These are phyloP conservation scores for Semaprochilodus insignis DNA, from an alignment of 2,797 vertebrate species.

Conservation along the genomic window DNA sequence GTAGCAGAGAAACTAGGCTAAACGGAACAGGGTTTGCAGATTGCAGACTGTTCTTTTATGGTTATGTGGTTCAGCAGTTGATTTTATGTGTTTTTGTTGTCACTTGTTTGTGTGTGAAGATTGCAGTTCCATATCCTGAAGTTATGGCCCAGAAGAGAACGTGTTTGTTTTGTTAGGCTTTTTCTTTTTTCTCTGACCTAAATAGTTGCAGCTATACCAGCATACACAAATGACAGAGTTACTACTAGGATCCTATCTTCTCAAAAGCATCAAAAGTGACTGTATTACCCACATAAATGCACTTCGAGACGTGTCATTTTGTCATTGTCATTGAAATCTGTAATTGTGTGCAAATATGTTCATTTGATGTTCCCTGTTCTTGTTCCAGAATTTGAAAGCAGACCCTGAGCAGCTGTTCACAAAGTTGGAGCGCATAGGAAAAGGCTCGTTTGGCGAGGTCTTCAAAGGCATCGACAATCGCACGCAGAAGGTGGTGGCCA, in stretches of 20 bases:
- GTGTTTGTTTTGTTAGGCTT: background rate
- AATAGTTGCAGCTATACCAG: background rate
- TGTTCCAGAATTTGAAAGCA: constrained; percentile 54
- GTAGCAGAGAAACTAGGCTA: constrained; percentile 7
- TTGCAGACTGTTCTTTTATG: background rate
- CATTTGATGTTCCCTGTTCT: background rate
- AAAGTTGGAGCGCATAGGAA: constrained; percentile 96
- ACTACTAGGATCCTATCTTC: background rate
- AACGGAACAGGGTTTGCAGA: background rate
- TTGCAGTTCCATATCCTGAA: background rate
- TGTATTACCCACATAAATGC: background rate
- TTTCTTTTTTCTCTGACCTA: background rate
- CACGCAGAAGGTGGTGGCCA: constrained; percentile 97
- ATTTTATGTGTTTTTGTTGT: too few species aligned
- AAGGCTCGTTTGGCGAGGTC: constrained; percentile 98
- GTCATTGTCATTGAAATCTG: background rate
- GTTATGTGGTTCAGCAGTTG: background rate
- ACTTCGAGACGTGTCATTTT: too few species aligned
- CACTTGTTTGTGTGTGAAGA: background rate
- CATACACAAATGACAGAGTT: background rate
- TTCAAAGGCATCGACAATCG: constrained; percentile 99
- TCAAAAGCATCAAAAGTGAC: background rate
- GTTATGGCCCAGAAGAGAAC: background rate
- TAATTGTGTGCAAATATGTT: background rate
- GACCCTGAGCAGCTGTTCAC: constrained; percentile 97